Conservation (phyloP, 1,140 invertebrate genomes). For the Trichomalopsis sarcophagae region DNA sequence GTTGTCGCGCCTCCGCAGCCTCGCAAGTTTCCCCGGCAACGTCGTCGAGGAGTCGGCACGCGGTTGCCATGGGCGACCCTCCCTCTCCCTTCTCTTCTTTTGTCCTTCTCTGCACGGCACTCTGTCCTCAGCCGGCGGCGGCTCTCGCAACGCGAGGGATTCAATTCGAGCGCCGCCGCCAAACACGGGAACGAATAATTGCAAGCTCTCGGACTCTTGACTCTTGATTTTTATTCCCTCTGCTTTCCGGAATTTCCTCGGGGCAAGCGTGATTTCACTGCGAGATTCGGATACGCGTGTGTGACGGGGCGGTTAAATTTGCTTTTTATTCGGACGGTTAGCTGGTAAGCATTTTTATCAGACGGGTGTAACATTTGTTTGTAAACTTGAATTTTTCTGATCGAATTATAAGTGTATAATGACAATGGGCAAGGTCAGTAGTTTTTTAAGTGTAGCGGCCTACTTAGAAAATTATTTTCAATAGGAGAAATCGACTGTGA, state of each 20-base stretch:
- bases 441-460: not conserved
- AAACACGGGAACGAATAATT: constrained; percentile 36
- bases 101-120: not conserved
- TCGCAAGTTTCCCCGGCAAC: constrained; percentile 42
- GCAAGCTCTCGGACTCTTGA: not conserved
- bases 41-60: constrained; percentile 9
- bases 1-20: constrained; percentile 6
- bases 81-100: not conserved
- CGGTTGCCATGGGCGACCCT: constrained; percentile 48
- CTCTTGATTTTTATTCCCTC: not conserved
- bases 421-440: too few species aligned
- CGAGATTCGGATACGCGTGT: too few species aligned
- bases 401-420: too few species aligned
- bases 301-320: too few species aligned
- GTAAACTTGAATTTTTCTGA: not conserved
- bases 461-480: constrained; percentile 6
- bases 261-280: too few species aligned
- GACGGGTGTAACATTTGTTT: too few species aligned
- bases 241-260: not conserved
- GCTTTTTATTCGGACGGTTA: too few species aligned
- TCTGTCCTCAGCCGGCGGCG: not conserved
- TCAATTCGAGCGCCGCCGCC: constrained; percentile 34
- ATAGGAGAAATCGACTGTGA: not conserved
- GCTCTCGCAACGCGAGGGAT: constrained; percentile 11
- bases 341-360: not conserved